Evolutionary conservation across 2,888 invertebrate genomes (phyloP), one percentile per base, ranked within the genome.

Genomic region (Linnaemya tessellans): DNA sequence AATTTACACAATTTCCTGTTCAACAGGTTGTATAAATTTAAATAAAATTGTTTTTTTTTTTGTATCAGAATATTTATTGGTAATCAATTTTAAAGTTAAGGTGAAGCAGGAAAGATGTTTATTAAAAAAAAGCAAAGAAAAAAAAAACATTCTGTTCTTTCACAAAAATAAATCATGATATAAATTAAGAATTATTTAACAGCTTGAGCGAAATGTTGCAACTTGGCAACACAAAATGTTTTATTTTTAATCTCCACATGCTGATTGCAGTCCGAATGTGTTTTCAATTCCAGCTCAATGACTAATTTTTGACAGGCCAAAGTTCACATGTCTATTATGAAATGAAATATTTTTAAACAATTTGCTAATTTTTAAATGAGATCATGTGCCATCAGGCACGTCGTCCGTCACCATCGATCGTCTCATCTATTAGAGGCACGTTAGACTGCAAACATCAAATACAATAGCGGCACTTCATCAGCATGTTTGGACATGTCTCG

Each of bases 1-100:
- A 35, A 18, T 60, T 60, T 18, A 3, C 38, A 13, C 15, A 41
- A 41, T 64, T 64, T 64, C 41, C 41, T 64, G 62, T 9, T 41
- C n/a, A 64, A 22, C 20, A 41, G 11, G 41, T 64, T n/a, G n/a
- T 15, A 9, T 8, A 41, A 8, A 22, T 43, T 18, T 38, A 5
- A 38, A 60, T 15, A 56, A 56, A 56, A 56, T 1, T 15, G 10
- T 3, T 56, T 0, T 25, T 1, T 1, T 56, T 7, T 15, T 30
- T 30, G 5, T 15, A n/a, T 0, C 15, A 25, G 15, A n/a, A 15
- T 8, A 56, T 56, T 56, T 56, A 56, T 25, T 56, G 56, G 15
- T 7, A 15, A 8, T 56, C 25, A 15, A 56, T 25, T 56, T 56
- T 25, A 25, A 56, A 56, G 25, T 56, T 56, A 56, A 56, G 56